Percentiles rank a stretch among this genome's conserved stretches.
These are phyloP conservation scores for Ptychadena robeensis DNA, from an alignment of 2,797 vertebrate species.

Conservation along the genomic window DNA sequence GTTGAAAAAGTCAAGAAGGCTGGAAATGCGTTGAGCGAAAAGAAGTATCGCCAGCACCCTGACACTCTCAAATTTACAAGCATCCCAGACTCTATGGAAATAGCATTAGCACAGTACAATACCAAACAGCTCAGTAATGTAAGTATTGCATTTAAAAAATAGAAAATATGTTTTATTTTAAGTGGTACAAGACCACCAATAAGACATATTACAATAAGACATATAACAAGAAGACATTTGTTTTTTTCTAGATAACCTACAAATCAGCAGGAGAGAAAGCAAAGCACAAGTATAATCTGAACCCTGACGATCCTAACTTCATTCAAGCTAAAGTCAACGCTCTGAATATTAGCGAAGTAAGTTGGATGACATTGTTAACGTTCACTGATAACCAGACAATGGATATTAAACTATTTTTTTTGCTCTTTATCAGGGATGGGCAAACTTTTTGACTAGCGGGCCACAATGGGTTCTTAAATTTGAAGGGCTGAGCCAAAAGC, in stretches of 20 bases:
- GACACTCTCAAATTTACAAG: conserved; percentile 91
- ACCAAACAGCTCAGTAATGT: conserved; percentile 88
- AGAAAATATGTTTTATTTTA: too few species aligned
- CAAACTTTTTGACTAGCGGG: too few species aligned
- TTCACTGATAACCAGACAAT: too few species aligned
- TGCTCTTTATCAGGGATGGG: too few species aligned
- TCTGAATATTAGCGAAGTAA: conserved; percentile 89
- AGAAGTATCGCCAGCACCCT: conserved; percentile 90
- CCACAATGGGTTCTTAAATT: too few species aligned
- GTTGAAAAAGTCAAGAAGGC: conserved; percentile 89
- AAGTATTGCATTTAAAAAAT: conserved; percentile 62
- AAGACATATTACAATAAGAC: not conserved
- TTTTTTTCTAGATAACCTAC: conserved; percentile 82
- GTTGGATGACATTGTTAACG: conserved; percentile 54
- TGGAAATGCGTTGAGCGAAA: conserved; percentile 84
- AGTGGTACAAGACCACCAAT: too few species aligned
- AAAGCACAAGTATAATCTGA: conserved; percentile 89
- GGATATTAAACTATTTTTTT: too few species aligned
- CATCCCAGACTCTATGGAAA: conserved; percentile 82
- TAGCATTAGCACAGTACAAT: conserved; percentile 89
- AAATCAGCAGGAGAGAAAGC: conserved; percentile 90
- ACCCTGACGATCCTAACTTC: conserved; percentile 85
- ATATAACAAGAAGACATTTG: not conserved
- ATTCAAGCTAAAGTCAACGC: conserved; percentile 91
- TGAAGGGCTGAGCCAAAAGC: too few species aligned